A percentile compares a stretch with the other conserved stretches of the same genome.
phyloP scores from a whole-genome alignment of 2,888 invertebrate genomes.

The Rhagophthalmus giganteus region DNA sequence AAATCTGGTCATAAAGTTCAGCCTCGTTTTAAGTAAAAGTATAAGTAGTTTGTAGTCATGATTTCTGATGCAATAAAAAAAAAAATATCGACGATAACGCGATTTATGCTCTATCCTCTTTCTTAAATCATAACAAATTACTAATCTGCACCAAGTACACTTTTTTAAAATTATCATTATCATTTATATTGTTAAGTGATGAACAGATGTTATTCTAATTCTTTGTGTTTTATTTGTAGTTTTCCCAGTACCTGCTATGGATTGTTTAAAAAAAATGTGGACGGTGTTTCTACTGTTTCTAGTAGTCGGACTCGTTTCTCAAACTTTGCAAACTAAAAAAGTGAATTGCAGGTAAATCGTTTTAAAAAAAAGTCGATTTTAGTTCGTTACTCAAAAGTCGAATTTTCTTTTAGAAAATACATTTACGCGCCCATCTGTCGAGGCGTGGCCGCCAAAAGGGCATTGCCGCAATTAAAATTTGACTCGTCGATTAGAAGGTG shows the following conservation, averaged over 20 bases:
- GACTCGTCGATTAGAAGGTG: not conserved
- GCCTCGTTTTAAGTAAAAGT: too few relatives aligned
- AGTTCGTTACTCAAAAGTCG: too few relatives aligned
- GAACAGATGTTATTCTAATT: too few relatives aligned
- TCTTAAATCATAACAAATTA: too few relatives aligned
- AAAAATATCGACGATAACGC: too few relatives aligned
- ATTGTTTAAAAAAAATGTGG: conserved; percentile 7
- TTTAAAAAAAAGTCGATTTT: not conserved
- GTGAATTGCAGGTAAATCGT: conserved; percentile 32
- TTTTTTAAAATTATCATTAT: too few relatives aligned
- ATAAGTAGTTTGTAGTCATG: conserved; percentile 1
- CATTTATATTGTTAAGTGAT: too few relatives aligned
- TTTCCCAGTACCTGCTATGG: too few relatives aligned
- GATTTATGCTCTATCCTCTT: too few relatives aligned
- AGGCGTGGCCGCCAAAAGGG: conserved; percentile 37
- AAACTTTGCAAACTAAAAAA: conserved; percentile 25
- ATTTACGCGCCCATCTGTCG: conserved; percentile 41
- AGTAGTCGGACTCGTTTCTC: conserved; percentile 6
- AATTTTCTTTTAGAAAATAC: conserved; percentile 31
- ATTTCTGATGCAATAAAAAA: conserved; percentile 14
- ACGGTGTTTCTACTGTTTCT: conserved; percentile 8
- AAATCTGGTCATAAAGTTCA: too few relatives aligned
- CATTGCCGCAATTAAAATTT: conserved; percentile 1
- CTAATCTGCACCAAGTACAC: too few relatives aligned
- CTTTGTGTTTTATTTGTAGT: too few relatives aligned